Evolutionary conservation across 2,113 vertebrate species (phyloP).

Genomic region (Azemiops feae): DNA sequence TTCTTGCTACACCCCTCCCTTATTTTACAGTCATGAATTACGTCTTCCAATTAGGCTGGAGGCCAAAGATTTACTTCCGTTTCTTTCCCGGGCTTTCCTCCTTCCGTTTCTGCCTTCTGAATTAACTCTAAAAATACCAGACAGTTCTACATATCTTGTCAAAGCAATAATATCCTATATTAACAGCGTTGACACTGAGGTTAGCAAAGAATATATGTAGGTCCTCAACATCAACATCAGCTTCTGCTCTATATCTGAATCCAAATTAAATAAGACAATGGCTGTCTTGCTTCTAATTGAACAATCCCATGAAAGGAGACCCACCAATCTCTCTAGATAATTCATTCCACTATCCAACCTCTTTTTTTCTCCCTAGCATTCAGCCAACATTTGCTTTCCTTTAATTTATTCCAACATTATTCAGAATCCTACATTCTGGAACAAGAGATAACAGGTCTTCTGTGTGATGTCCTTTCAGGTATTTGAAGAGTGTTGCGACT

Average conservation of each 20-base stretch:
- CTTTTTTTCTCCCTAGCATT: rapidly evolving
- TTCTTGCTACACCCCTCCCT: too few species aligned
- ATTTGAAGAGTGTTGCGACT: not conserved
- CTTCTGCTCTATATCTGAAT: not conserved
- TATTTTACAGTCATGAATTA: too few species aligned
- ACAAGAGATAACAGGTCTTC: not conserved
- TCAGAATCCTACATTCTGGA: not conserved
- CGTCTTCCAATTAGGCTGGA: too few species aligned
- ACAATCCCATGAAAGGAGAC: not conserved
- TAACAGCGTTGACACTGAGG: too few species aligned
- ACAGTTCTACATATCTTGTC: too few species aligned
- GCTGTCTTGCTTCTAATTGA: not conserved
- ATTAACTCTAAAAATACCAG: too few species aligned
- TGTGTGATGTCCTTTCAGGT: not conserved
- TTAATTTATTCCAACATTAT: not conserved
- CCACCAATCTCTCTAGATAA: not conserved
- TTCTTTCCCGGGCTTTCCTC: too few species aligned
- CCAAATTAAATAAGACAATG: not conserved
- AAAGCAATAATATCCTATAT: too few species aligned
- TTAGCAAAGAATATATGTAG: not conserved
- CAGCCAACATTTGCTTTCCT: not conserved
- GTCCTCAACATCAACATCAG: not conserved
- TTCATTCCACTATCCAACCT: not conserved
- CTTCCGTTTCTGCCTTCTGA: too few species aligned
- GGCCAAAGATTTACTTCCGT: too few species aligned